Conservation (phyloP, 2,797 vertebrate species). For the Typhlichthys eigenmanni region DNA sequence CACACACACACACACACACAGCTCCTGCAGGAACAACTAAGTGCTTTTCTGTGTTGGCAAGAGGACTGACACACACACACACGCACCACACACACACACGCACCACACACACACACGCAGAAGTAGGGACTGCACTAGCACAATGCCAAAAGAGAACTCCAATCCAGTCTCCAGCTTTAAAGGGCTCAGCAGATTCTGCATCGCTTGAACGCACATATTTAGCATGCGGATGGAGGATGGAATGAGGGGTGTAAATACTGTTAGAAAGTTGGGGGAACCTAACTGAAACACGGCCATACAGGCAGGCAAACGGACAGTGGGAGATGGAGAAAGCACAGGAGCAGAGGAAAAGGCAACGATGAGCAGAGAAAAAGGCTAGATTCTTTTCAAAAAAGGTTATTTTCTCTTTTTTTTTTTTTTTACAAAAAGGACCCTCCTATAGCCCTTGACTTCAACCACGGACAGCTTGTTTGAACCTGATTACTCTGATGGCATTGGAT, state of each 20-base stretch:
- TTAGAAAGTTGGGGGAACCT: conserved; percentile 25
- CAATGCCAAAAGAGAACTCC: conserved; percentile 50
- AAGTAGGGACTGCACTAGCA: conserved; percentile 43
- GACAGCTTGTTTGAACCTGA: conserved; percentile 59
- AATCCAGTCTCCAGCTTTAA: conserved; percentile 66
- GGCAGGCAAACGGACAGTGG: conserved; percentile 3
- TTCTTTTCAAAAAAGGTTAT: conserved; percentile 28
- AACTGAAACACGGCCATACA: conserved; percentile 6
- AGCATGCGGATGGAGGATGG: conserved; percentile 40
- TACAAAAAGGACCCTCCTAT: conserved; percentile 64
- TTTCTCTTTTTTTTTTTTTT: neutral
- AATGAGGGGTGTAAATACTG: conserved; percentile 13
- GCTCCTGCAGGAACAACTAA: conserved; percentile 50
- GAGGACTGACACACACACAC: conserved; percentile 33
- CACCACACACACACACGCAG: conserved; percentile 16
- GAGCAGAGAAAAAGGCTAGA: conserved; percentile 72
- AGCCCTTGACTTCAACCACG: conserved; percentile 78
- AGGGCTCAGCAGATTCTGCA: conserved; percentile 67
- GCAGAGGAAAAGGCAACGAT: conserved; percentile 77
- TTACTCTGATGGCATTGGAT: conserved; percentile 46
- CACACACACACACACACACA: conserved; percentile 19
- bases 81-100: conserved; percentile 1
- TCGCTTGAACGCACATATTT: conserved; percentile 54
- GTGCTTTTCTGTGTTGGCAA: conserved; percentile 60
- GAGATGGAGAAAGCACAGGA: conserved; percentile 55